phyloP scores from a whole-genome alignment of 2,888 invertebrate species.

The Caenorhabditis wallacei region DNA sequence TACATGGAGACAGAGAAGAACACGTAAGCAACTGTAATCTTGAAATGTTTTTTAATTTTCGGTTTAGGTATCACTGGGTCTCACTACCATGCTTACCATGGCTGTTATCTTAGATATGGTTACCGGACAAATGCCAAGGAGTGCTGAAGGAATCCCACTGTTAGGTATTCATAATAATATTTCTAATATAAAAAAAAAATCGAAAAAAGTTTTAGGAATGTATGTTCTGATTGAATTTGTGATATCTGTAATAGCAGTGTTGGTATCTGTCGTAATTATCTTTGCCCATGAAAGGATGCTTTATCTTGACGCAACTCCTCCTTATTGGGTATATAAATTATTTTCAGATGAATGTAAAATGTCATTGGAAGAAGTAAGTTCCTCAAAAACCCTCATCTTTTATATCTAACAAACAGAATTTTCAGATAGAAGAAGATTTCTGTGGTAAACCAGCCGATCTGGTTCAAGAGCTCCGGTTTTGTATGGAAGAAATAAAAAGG shows the following conservation, averaged over 20 bases:
- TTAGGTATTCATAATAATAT: slow-evolving; percentile 56
- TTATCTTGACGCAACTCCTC: slow-evolving; percentile 69
- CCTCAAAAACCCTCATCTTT: not conserved
- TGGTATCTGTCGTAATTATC: slow-evolving; percentile 73
- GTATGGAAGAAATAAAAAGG: slow-evolving; percentile 68
- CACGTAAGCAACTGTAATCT: slow-evolving; percentile 57
- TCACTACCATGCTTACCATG: slow-evolving; percentile 78
- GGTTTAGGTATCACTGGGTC: slow-evolving; percentile 70
- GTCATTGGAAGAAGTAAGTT: slow-evolving; percentile 61
- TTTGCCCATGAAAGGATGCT: slow-evolving; percentile 74
- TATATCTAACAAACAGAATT: slow-evolving; percentile 20
- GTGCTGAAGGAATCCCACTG: slow-evolving; percentile 73
- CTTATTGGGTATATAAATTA: slow-evolving; percentile 67
- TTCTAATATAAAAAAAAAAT: too few relatives aligned
- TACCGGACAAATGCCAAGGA: slow-evolving; percentile 75
- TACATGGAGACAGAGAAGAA: slow-evolving; percentile 75
- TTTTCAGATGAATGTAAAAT: slow-evolving; percentile 65
- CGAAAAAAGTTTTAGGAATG: slow-evolving; percentile 56
- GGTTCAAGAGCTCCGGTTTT: slow-evolving; percentile 73
- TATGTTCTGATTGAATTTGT: slow-evolving; percentile 74
- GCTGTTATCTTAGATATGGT: slow-evolving; percentile 77
- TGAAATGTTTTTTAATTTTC: not conserved
- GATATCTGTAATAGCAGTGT: slow-evolving; percentile 72
- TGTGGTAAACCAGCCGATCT: slow-evolving; percentile 68
- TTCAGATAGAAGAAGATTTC: slow-evolving; percentile 72